phyloP scores from a whole-genome alignment of 2,888 invertebrate genomes.

The Mythimna albipuncta region DNA sequence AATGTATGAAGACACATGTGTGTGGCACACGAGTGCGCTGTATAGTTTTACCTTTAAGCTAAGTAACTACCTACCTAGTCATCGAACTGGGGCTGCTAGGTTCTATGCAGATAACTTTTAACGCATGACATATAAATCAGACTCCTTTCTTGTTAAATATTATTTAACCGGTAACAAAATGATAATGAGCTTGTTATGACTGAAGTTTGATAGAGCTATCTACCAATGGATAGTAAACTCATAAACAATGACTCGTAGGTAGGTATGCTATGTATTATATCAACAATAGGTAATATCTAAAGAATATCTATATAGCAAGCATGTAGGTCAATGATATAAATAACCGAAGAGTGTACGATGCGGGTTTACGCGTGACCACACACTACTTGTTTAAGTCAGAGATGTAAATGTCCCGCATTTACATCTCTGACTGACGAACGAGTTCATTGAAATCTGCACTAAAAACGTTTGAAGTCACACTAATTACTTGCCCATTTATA shows the following conservation, averaged over 20 bases:
- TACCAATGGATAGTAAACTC: neutral
- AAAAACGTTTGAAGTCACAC: conserved; percentile 26
- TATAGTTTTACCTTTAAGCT: no score
- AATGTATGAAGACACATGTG: no score
- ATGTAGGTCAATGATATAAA: conserved; percentile 59
- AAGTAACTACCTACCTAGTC: no score
- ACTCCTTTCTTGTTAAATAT: conserved; percentile 4
- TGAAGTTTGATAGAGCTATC: conserved; percentile 6
- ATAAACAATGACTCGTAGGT: neutral
- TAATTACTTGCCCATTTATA: conserved; percentile 23
- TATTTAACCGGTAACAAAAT: neutral
- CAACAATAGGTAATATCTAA: neutral
- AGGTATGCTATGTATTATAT: neutral
- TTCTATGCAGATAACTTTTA: no score
- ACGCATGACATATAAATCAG: no score
- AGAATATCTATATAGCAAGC: conserved; percentile 22
- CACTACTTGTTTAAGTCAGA: conserved; percentile 42
- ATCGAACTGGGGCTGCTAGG: no score
- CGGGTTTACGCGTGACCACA: conserved; percentile 41
- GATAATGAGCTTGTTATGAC: neutral
- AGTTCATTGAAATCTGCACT: conserved; percentile 38
- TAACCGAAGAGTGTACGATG: conserved; percentile 39
- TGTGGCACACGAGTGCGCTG: no score
- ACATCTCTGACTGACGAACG: conserved; percentile 23
- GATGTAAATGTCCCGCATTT: no score